A percentile compares a stretch with the other conserved stretches of the same genome.
Evolutionary conservation across 2,797 vertebrate genomes (phyloP).

Genomic region (Hydrophis major): DNA sequence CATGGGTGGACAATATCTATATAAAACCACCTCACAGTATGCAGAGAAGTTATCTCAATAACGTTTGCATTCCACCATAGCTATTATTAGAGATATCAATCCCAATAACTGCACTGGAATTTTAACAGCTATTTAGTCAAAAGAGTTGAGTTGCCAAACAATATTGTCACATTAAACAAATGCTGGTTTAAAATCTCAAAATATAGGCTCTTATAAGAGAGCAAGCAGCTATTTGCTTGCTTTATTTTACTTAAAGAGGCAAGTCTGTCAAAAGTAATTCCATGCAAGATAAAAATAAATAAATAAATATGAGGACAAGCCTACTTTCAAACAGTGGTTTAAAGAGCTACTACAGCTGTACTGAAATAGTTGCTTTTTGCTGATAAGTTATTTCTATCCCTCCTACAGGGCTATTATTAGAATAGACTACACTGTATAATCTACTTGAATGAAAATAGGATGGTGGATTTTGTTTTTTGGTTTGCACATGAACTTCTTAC

Average conservation of each 20-base stretch:
- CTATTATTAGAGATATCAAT: neutral
- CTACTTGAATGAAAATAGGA: slow-evolving; percentile 9
- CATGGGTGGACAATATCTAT: neutral
- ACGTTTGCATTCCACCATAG: neutral
- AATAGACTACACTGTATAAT: slow-evolving; percentile 17
- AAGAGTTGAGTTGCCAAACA: neutral
- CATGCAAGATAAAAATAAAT: neutral
- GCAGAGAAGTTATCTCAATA: neutral
- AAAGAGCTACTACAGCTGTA: slow-evolving; percentile 20
- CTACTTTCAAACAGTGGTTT: neutral
- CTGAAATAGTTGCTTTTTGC: neutral
- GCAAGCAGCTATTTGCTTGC: neutral
- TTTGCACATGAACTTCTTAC: neutral
- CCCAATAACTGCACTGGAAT: neutral
- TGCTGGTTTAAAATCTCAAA: neutral
- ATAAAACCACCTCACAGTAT: neutral
- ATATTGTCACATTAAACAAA: neutral
- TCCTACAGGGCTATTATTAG: neutral
- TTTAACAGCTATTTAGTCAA: neutral
- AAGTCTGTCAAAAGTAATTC: neutral
- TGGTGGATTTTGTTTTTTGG: neutral
- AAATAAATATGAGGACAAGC: neutral
- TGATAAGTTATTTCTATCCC: neutral
- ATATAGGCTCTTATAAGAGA: neutral
- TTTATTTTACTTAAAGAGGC: slow-evolving; percentile 2